Percentiles rank a stretch among this genome's conserved stretches.
Evolutionary conservation across 2,113 vertebrate genomes (phyloP).

Genomic region (Larimichthys crocea): DNA sequence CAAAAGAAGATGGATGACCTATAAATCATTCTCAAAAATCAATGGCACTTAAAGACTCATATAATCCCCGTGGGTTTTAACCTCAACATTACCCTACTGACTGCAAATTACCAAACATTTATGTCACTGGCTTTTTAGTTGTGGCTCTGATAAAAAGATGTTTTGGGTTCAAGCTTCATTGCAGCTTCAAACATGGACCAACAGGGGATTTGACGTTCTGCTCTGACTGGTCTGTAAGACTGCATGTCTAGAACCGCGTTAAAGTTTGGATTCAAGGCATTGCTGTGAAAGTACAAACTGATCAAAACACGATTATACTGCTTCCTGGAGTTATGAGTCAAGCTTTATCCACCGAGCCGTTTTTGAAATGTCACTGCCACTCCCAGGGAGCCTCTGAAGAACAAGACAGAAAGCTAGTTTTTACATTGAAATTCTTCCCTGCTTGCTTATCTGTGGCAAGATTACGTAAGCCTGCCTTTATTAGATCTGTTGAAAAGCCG

Average conservation of each 20-base stretch:
- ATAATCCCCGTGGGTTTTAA: constrained; percentile 29
- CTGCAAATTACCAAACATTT: constrained; percentile 31
- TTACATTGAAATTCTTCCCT: not conserved
- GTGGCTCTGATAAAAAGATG: not conserved
- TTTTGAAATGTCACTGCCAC: constrained; percentile 51
- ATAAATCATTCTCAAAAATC: constrained; percentile 23
- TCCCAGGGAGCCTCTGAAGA: constrained; percentile 31
- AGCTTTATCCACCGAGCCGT: constrained; percentile 17
- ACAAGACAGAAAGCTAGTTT: constrained; percentile 21
- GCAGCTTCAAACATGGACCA: not conserved
- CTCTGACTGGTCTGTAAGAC: constrained; percentile 3
- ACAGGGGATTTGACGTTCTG: constrained; percentile 11
- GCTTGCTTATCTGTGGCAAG: constrained; percentile 5
- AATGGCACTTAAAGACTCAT: constrained; percentile 2
- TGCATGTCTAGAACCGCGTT: not conserved
- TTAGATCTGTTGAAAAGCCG: not conserved
- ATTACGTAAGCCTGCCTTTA: not conserved
- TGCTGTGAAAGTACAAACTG: constrained; percentile 20
- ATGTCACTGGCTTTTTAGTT: not conserved
- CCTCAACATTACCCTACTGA: constrained; percentile 30
- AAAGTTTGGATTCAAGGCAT: constrained; percentile 7
- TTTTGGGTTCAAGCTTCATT: not conserved
- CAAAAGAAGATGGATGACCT: constrained; percentile 2
- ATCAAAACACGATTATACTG: constrained; percentile 56
- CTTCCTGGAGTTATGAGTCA: constrained; percentile 14